Evolutionary conservation across 2,113 vertebrate species (phyloP), one percentile per base, ranked within the genome.

Genomic region (Columba livia): DNA sequence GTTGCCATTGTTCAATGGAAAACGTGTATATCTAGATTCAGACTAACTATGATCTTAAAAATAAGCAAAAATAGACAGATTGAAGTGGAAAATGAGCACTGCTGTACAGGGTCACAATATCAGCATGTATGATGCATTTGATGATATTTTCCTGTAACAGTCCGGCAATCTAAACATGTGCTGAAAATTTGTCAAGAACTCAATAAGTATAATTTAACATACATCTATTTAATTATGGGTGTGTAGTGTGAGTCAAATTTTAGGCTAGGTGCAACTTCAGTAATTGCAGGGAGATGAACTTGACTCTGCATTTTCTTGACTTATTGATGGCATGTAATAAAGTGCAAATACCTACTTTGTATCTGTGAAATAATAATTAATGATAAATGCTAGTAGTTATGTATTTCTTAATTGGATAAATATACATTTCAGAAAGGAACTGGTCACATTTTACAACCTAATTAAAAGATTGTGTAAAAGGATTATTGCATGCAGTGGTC

Each of bases 381-480:
- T 80, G 72, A 78, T 71, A 91, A 91, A 87, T 81, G 32, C 54
- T 85, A 67, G 38, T 36, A 36, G 67, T 67, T 90, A 60, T 51
- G n/a, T 91, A 56, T 80, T 80, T 94, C 53, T 94, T 94, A 95
- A 93, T 93, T 88, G 32, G 42, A 79, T 91, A 90, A 93, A 90
- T 80, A 84, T 17, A 66, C 38, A 60, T 93, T 83, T 90, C 89
- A 64, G 62, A 74, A 57, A 91, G 79, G 66, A 95, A 64, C 71
- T 0, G 4, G 58, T 80, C 85, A 71, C 71, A 80, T 93, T 96
- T 96, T 95, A 90, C 53, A 78, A 93, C 54, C 24, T 83, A 91
- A 93, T 94, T 93, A 95, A 88, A 92, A 80, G 20, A 88, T 88
- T 44, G 53, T 61, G n/a, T 95, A 66, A 88, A 93, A 82, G 48